Evolutionary conservation across 2,113 vertebrate species (phyloP), one percentile per base, ranked within the genome.

Genomic region (Amia ocellicauda): DNA sequence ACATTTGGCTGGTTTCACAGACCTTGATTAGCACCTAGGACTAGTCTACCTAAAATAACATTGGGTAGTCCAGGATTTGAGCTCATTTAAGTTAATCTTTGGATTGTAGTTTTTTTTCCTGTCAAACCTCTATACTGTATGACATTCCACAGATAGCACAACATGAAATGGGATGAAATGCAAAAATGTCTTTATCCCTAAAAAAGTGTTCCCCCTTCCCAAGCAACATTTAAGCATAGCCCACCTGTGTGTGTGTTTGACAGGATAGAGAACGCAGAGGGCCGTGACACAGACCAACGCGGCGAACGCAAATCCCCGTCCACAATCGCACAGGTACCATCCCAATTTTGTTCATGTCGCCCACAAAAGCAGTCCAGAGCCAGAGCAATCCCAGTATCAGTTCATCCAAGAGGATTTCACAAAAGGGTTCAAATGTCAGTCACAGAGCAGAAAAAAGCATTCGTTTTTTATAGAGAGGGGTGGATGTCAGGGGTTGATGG

Each of bases 231-330:
- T 10, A 24, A 17, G 19, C 41, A n/a, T 14, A 20, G 27, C 74
- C 7, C 74, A 91, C 89, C 89, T 91, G 88, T 70, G 75, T 69
- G 43, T 78, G 65, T 13, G 87, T 83, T 65, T 83, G 75, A 59
- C 81, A 86, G 68, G 78, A 50, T 5, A 78, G 9, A 54, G 68
- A 63, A 20, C 59, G 77, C 23, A 82, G 59, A 47, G 14, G 59
- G 13, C 26, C 73, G 28, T 73, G 50, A 42, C 9, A 64, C 1
- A 60, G 58, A 19, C 68, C 54, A 58, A 75, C 23, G 61, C 76
- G 65, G 42, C 52, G 49, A 29, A 69, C 76, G 28, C 49, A 2
- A 64, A 86, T 62, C 58, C 71, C 78, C 64, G 72, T 64, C 53
- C 71, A 78, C 14, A 69, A 60, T 53, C 80, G 83, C 11, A 69